Percentiles rank a stretch among this genome's conserved stretches.
These are phyloP conservation scores for Merodon equestris DNA, from an alignment of 2,888 invertebrate genomes.

Conservation along the genomic window DNA sequence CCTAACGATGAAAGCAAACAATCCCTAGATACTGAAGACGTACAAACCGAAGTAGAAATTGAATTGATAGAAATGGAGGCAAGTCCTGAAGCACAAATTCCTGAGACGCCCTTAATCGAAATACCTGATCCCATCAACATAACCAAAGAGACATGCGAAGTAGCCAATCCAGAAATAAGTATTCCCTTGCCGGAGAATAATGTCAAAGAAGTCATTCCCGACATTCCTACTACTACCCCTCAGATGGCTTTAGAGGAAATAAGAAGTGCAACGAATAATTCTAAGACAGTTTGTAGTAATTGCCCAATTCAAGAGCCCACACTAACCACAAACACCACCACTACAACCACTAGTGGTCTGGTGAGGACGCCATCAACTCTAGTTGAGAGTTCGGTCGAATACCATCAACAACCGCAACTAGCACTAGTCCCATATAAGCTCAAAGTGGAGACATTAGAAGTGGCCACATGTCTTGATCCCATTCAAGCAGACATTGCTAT, in stretches of 20 bases:
- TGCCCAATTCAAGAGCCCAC: slow-evolving; percentile 40
- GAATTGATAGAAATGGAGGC: slow-evolving; percentile 72
- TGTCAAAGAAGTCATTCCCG: neutral
- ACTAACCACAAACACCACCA: slow-evolving; percentile 14
- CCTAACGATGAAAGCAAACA: slow-evolving; percentile 51
- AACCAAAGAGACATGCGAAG: slow-evolving; percentile 28
- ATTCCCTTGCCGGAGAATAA: slow-evolving; percentile 8
- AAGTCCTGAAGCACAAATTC: slow-evolving; percentile 46
- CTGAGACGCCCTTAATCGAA: slow-evolving; percentile 54
- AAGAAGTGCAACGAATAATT: slow-evolving; percentile 61
- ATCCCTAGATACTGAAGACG: slow-evolving; percentile 65
- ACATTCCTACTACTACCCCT: slow-evolving; percentile 45
- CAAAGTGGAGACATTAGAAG: slow-evolving; percentile 9
- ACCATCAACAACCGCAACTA: slow-evolving; percentile 11
- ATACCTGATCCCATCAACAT: slow-evolving; percentile 49
- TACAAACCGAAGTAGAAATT: slow-evolving; percentile 75
- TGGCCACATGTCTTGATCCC: slow-evolving; percentile 47
- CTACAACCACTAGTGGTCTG: slow-evolving; percentile 53
- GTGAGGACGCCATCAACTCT: slow-evolving; percentile 71
- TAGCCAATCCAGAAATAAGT: slow-evolving; percentile 32
- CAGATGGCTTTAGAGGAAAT: slow-evolving; percentile 57
- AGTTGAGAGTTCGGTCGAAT: slow-evolving; percentile 58
- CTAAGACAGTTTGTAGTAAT: slow-evolving; percentile 53
- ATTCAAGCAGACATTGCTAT: slow-evolving; percentile 59
- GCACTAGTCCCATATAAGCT: slow-evolving; percentile 4